phyloP scores from a whole-genome alignment of 2,888 invertebrate genomes.

The Caenorhabditis panamensis region DNA sequence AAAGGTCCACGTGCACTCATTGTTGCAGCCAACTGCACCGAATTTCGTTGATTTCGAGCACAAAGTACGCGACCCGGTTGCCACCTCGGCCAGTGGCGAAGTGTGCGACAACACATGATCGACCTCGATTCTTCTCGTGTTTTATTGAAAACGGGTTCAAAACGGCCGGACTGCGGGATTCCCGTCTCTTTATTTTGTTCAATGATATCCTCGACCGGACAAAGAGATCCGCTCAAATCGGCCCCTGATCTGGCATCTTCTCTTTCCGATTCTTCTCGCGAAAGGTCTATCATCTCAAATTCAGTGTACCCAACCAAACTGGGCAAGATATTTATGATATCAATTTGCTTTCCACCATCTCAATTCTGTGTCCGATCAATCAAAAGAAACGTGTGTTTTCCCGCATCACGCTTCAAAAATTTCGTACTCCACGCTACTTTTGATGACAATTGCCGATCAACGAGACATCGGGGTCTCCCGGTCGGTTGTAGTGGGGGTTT shows the following conservation, averaged over 20 bases:
- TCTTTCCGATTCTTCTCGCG: not conserved
- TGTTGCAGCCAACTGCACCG: conserved; percentile 8
- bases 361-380: not conserved
- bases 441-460: conserved; percentile 52
- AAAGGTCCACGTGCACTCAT: not conserved
- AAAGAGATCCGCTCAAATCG: not conserved
- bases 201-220: conserved; percentile 30
- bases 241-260: not conserved
- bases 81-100: not conserved
- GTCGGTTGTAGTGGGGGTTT: not conserved
- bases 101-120: conserved; percentile 31
- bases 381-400: conserved; percentile 35
- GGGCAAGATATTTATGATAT: not conserved
- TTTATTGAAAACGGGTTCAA: conserved; percentile 55
- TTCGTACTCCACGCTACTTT: conserved; percentile 19
- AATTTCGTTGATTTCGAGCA: conserved; percentile 8
- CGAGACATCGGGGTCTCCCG: conserved; percentile 15
- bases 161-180: conserved; percentile 4
- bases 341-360: not conserved
- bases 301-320: not conserved
- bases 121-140: conserved; percentile 33
- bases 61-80: conserved; percentile 9
- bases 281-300: not conserved
- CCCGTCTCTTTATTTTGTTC: conserved; percentile 21
- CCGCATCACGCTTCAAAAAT: not conserved